Evolutionary conservation across 2,113 vertebrate genomes (phyloP), one percentile per base, ranked within the genome.

Genomic region (Gambusia affinis): DNA sequence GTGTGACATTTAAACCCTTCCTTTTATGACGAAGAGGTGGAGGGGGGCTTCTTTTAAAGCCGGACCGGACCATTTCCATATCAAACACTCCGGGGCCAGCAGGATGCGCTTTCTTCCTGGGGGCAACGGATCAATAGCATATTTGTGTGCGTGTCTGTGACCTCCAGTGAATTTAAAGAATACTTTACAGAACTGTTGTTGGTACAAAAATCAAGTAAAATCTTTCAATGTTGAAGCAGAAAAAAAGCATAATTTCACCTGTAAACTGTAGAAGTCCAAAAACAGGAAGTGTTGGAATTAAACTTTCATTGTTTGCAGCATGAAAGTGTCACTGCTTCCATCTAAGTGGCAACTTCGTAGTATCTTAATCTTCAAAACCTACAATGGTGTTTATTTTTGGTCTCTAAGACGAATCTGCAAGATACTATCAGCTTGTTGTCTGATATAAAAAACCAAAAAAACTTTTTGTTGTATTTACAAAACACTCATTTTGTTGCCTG

Each of bases 1-100:
- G 87, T 66, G 67, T 89, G 92, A 91, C 89, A 92, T 91, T 92
- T 87, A 87, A 74, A 83, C 75, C 28, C 74, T 82, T 86, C 62
- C 85, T 86, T 33, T 69, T 82, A 76, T 70, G 35, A 86, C 64
- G 35, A 37, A 37, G 10, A 11, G 10, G 35, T 37, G 35, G 7
- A 27, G 27, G 12, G 27, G 72, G 76, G 81, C 71, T 79, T 89
- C 81, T 83, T 81, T 88, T 85, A 81, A 83, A 86, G 79, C 73
- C 0, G n/a, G 69, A 80, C 71, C 65, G 85, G 80, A 87, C 78
- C 84, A 75, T 79, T 91, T 89, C 82, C 72, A 90, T 86, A 89
- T 93, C 83, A 91, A 89, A 92, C 83, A 82, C 83, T 79, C 76
- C 42, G n/a, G 83, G 89, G 87, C 33, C 82, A 74, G 85, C 85